Conservation (phyloP, 2,888 invertebrate genomes). For the Mamestra brassicae region DNA sequence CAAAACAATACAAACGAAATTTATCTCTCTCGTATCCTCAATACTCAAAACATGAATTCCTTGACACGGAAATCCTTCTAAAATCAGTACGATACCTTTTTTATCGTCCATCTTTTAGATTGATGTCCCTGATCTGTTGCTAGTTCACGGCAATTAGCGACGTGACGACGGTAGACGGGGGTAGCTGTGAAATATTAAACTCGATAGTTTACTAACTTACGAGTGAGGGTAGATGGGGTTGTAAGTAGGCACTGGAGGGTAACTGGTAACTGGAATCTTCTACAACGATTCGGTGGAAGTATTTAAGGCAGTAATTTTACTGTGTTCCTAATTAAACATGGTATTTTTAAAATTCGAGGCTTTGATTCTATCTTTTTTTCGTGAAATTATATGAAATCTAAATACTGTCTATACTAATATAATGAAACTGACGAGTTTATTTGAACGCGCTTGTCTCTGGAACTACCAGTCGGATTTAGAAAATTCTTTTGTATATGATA, state of each 20-base stretch:
- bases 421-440: too few relatives aligned
- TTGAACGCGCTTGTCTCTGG: too few relatives aligned
- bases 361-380: too few relatives aligned
- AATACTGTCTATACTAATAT: too few relatives aligned
- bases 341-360: too few relatives aligned
- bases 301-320: too few relatives aligned
- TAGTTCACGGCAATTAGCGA: slow-evolving; percentile 70
- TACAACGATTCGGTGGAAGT: not conserved
- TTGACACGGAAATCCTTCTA: not conserved
- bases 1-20: not conserved
- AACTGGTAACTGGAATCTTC: not conserved
- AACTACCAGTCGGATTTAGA: too few relatives aligned
- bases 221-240: slow-evolving; percentile 1
- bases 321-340: too few relatives aligned
- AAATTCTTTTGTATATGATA: too few relatives aligned
- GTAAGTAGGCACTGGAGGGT: not conserved
- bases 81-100: slow-evolving; percentile 52
- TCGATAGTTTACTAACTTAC: slow-evolving; percentile 54
- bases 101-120: slow-evolving; percentile 68
- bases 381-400: too few relatives aligned
- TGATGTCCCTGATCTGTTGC: slow-evolving; percentile 65
- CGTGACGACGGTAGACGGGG: slow-evolving; percentile 65
- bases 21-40: not conserved
- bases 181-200: slow-evolving; percentile 58
- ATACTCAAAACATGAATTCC: not conserved